Evolutionary conservation across 2,888 invertebrate genomes (phyloP), one percentile per base, ranked within the genome.

Genomic region (Spodoptera littoralis): DNA sequence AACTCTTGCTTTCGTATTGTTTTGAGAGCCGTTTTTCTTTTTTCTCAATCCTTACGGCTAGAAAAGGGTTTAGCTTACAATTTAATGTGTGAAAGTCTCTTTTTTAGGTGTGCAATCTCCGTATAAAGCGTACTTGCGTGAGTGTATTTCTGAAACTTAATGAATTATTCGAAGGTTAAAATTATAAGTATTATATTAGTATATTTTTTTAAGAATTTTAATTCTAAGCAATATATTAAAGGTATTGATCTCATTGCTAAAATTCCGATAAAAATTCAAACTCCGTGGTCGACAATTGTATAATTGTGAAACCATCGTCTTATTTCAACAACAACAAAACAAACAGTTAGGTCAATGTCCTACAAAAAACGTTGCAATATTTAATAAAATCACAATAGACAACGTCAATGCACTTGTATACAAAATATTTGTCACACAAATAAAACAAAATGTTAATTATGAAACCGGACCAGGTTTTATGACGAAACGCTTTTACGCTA

Each of bases 401-500:
- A 82, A 78, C 70, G 77, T 71, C 73, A 79, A 73, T 84, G 77
- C 80, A 84, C 76, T 81, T 68, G 66, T 68, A 60, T 60, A 77
- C 71, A 81, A 36, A 46, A 47, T 48, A 84, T 84, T 85, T 85
- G 83, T 87, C 84, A 81, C 74, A 79, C 79, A 82, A 79, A 86
- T 82, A 88, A 86, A 82, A 88, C 88, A 88, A 89, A 87, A 90
- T 88, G 89, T 90, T 93, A 92, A 93, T 93, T 92, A 90, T 89
- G 85, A 82, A 80, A 82, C 79, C 78, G 81, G 86, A 84, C 85
- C 83, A 77, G 88, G 87, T 87, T 92, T 92, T 93, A 92, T 92
- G 92, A 92, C 91, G 74, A 79, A 88, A 92, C 88, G 92, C 93
- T 93, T 92, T 93, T 92, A 92, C 92, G 91, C 89, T 85, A 92